phyloP scores from a whole-genome alignment of 1,140 invertebrate species.

The Andricus grossulariae region DNA sequence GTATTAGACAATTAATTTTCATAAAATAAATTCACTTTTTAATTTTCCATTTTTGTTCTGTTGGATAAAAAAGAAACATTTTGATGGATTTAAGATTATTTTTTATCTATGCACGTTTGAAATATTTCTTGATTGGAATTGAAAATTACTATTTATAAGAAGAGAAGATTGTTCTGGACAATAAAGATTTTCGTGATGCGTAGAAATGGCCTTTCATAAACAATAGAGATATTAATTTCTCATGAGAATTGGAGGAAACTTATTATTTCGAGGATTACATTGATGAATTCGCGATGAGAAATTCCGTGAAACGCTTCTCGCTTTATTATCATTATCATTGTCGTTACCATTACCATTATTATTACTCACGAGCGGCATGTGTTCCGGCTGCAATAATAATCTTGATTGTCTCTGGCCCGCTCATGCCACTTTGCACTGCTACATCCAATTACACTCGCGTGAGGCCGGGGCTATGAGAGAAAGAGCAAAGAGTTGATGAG shows the following conservation, averaged over 20 bases:
- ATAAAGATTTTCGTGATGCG: no score
- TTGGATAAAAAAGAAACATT: no score
- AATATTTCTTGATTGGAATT: no score
- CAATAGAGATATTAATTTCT: background rate
- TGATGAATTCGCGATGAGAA: conserved; percentile 30
- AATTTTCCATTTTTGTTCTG: no score
- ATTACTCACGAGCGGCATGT: conserved; percentile 43
- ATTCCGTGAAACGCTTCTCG: conserved; percentile 45
- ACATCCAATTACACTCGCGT: conserved; percentile 56
- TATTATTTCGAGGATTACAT: background rate
- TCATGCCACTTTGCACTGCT: conserved; percentile 58
- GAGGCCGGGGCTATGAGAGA: conserved; percentile 1
- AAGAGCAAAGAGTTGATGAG: conserved; percentile 8
- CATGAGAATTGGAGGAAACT: background rate
- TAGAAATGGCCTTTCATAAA: no score
- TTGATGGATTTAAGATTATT: no score
- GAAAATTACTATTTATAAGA: no score
- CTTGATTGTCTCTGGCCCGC: conserved; percentile 56
- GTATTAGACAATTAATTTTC: no score
- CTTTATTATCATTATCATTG: conserved; percentile 62
- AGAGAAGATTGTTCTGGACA: no score
- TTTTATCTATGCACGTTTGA: no score
- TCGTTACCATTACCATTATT: conserved; percentile 55
- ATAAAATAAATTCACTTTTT: no score
- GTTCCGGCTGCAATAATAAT: conserved; percentile 58